These are phyloP conservation scores for Pseudoatta argentina DNA, from an alignment of 1,140 invertebrate species.

Conservation along the genomic window DNA sequence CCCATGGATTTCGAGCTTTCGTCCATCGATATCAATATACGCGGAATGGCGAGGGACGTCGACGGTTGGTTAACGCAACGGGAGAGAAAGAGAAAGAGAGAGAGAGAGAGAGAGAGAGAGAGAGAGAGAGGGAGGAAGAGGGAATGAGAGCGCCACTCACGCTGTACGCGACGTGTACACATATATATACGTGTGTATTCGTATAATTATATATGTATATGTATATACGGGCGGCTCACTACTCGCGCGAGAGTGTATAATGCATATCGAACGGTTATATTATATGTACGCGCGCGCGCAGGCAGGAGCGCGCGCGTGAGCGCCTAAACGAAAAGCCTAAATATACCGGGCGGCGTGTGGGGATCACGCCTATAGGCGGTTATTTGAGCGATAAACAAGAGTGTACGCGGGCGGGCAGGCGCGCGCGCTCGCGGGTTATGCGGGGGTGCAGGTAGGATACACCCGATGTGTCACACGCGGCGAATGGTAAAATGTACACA, in stretches of 20 bases:
- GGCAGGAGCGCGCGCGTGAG: background rate
- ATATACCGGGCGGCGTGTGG: conserved; percentile 75
- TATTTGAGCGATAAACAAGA: conserved; percentile 78
- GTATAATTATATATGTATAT: conserved; percentile 65
- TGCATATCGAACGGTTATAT: conserved; percentile 76
- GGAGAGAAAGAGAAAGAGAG: conserved; percentile 12
- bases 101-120: background rate
- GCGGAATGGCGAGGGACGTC: conserved; percentile 22
- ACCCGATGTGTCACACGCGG: conserved; percentile 75
- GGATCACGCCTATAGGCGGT: conserved; percentile 75
- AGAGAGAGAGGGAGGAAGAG: background rate
- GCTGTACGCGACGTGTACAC: background rate
- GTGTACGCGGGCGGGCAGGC: conserved; percentile 20
- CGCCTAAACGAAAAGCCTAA: conserved; percentile 76
- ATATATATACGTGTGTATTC: background rate
- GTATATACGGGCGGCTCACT: conserved; percentile 10
- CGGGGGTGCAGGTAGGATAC: conserved; percentile 8
- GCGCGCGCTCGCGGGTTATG: background rate
- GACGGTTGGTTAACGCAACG: conserved; percentile 35
- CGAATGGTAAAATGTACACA: conserved; percentile 76
- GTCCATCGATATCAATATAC: conserved; percentile 74
- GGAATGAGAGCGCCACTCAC: background rate
- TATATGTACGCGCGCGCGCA: conserved; percentile 69
- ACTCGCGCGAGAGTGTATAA: conserved; percentile 54
- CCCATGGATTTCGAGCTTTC: conserved; percentile 80